These are phyloP conservation scores for Progne subis DNA, from an alignment of 2,113 vertebrate genomes.

Conservation along the genomic window DNA sequence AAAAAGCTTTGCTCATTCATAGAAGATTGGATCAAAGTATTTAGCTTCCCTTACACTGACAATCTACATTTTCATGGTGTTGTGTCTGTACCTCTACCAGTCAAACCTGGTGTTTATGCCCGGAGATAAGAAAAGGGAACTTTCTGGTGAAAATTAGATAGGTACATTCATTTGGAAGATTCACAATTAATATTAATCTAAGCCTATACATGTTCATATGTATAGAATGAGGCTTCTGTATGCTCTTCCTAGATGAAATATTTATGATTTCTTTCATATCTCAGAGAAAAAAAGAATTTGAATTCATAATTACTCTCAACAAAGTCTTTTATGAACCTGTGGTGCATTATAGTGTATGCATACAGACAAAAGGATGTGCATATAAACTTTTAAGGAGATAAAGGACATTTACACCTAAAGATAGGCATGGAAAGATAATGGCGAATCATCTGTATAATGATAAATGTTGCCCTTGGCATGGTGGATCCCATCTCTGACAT, in stretches of 20 bases:
- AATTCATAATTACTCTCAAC: not conserved
- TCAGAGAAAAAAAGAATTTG: not conserved
- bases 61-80: not conserved
- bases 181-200: not conserved
- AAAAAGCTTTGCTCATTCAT: not conserved
- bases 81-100: not conserved
- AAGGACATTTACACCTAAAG: not conserved
- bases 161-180: not conserved
- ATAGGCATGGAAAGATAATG: not conserved
- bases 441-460: not conserved
- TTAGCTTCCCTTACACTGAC: not conserved
- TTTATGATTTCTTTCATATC: not conserved
- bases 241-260: not conserved
- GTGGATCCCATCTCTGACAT: not conserved
- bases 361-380: not conserved
- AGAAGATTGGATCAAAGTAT: not conserved
- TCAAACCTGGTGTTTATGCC: not conserved
- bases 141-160: not conserved
- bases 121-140: not conserved
- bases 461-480: not conserved
- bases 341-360: not conserved
- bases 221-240: not conserved
- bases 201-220: too few species aligned
- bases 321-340: not conserved
- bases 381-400: not conserved